phyloP scores from a whole-genome alignment of 2,888 invertebrate genomes.

The Amphipyra berbera region DNA sequence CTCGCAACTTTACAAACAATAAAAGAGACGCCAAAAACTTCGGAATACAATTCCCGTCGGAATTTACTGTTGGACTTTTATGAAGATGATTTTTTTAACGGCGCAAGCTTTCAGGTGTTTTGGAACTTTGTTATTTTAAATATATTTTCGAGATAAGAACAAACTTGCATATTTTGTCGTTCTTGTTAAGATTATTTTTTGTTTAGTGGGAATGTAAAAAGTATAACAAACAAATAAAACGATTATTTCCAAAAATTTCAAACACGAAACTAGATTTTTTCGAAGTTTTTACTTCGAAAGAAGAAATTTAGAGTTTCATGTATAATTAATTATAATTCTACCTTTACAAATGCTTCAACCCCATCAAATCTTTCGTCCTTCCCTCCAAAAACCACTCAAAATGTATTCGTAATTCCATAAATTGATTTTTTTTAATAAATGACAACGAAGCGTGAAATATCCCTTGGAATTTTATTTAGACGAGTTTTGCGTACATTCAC shows the following conservation, averaged over 20 bases:
- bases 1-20: slow-evolving; percentile 54
- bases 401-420: slow-evolving; percentile 36
- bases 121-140: slow-evolving; percentile 51
- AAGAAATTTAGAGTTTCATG: too few relatives aligned
- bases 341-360: slow-evolving; percentile 1
- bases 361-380: not conserved
- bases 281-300: too few relatives aligned
- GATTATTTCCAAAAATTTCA: too few relatives aligned
- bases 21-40: slow-evolving; percentile 59
- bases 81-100: slow-evolving; percentile 65
- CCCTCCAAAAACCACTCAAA: slow-evolving; percentile 18
- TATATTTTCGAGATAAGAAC: slow-evolving; percentile 36
- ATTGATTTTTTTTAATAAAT: slow-evolving; percentile 47
- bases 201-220: not conserved
- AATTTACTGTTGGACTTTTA: slow-evolving; percentile 71
- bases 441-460: slow-evolving; percentile 36
- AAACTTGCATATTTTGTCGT: slow-evolving; percentile 29
- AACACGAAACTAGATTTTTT: too few relatives aligned
- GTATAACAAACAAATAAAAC: slow-evolving; percentile 13
- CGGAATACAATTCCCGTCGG: slow-evolving; percentile 58
- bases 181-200: slow-evolving; percentile 11
- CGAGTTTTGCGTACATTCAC: slow-evolving; percentile 46
- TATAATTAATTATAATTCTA: too few relatives aligned
- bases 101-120: slow-evolving; percentile 50
- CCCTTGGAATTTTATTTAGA: slow-evolving; percentile 53